Evolutionary conservation across 2,888 invertebrate species (phyloP).

Genomic region (Ceraclea dissimilis): DNA sequence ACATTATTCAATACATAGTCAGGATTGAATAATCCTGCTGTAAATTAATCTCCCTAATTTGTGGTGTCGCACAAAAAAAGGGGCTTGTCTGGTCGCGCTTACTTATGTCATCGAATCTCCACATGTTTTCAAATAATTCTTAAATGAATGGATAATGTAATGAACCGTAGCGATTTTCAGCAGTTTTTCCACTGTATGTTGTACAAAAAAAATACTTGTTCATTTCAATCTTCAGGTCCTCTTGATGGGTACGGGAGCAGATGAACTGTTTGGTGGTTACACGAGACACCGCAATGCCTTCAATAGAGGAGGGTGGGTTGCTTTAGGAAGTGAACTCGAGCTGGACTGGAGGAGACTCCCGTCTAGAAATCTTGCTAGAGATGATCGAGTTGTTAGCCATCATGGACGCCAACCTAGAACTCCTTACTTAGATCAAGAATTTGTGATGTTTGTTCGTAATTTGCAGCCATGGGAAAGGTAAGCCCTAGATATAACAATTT

Average conservation of each 20-base stretch:
- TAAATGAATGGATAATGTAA: too few relatives aligned
- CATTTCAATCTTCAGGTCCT: constrained; percentile 51
- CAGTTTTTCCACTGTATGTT: too few relatives aligned
- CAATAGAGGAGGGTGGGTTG: constrained; percentile 48
- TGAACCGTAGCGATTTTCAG: too few relatives aligned
- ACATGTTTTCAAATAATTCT: too few relatives aligned
- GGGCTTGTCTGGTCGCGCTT: too few relatives aligned
- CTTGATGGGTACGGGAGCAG: constrained; percentile 90
- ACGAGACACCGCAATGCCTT: constrained; percentile 74
- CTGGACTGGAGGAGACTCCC: constrained; percentile 82
- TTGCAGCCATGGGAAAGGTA: constrained; percentile 64
- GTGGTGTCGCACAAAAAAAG: too few relatives aligned
- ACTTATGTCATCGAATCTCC: too few relatives aligned
- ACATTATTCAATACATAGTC: too few relatives aligned
- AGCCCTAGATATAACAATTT: constrained; percentile 22
- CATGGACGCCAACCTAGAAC: constrained; percentile 79
- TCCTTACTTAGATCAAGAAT: constrained; percentile 68
- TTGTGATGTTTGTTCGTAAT: constrained; percentile 55
- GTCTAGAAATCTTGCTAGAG: constrained; percentile 85
- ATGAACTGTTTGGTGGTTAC: constrained; percentile 95
- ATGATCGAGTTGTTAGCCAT: constrained; percentile 88
- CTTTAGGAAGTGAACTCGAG: constrained; percentile 55
- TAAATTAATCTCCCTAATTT: too few relatives aligned
- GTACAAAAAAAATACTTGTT: neutral
- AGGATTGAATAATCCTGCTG: too few relatives aligned